Evolutionary conservation across 2,797 vertebrate species (phyloP), one percentile per base, ranked within the genome.

Genomic region (Cynopterus sphinx): DNA sequence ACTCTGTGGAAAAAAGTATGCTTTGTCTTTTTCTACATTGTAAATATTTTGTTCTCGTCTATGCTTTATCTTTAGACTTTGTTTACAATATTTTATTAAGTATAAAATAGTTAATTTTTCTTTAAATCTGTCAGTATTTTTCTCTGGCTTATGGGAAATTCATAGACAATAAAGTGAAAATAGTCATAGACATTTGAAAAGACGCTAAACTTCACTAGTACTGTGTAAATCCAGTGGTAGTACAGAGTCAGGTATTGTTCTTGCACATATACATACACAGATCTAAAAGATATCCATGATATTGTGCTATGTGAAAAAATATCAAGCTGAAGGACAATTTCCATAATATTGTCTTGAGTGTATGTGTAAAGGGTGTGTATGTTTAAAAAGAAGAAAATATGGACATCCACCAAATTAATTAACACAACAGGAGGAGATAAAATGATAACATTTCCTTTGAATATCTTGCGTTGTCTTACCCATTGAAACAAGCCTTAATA

Each of bases 261-360:
- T 46, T 71, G 36, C 53, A 28, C 43, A 70, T 17, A 70, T 17
- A 53, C 17, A 39, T 9, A 53, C 26, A 46, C 31, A 49, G 24
- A 71, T 79, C 43, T 46, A 46, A 46, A 85, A 57, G 21, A 81
- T 31, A 57, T 24, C 51, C 59, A 75, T 33, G 41, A 87, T 63
- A 53, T 4, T 43, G 13, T 43, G 17, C 24, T 88, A 61, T 8
- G 0, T 75, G 24, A 70, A 84, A 88, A 95, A 71, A 46, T 87
- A 43, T 19, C 71, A 77, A 63, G 24, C 22, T 84, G 53, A 84
- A 95, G n/a, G 92, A 78, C 33, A 83, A 95, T 92, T 71, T 73
- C 46, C 39, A 71, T n/a, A 55, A 49, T 9, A 89, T 65, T 55
- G 28, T 84, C 21, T 0, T 13, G 16, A 78, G 31, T 63, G 15